Evolutionary conservation across 2,113 vertebrate genomes (phyloP).

Genomic region (Actinemys pallida): DNA sequence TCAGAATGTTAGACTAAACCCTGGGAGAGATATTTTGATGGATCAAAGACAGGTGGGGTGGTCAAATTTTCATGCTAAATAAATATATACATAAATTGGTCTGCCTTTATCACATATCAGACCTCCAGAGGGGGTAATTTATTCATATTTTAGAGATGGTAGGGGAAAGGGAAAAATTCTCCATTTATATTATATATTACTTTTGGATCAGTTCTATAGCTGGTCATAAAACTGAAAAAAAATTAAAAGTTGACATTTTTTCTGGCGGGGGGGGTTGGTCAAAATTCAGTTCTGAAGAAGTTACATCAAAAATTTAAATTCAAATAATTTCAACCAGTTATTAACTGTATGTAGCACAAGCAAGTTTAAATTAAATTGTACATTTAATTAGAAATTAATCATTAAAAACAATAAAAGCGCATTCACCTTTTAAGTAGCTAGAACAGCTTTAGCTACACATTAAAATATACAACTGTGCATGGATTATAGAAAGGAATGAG

Average conservation of each 20-base stretch:
- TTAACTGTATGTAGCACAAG: neutral
- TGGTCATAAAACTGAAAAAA: neutral
- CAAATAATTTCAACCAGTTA: accelerated
- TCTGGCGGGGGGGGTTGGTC: accelerated
- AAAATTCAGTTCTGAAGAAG: neutral
- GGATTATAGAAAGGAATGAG: neutral
- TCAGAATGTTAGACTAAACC: neutral
- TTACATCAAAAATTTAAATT: neutral
- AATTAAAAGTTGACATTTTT: neutral
- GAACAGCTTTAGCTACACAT: accelerated
- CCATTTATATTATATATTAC: neutral
- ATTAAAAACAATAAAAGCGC: accelerated
- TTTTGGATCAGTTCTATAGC: neutral
- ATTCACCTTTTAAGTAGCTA: accelerated
- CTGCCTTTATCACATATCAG: accelerated
- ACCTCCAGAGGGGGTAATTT: accelerated
- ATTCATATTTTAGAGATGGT: neutral
- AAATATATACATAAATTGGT: accelerated
- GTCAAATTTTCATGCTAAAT: neutral
- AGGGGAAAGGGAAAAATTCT: neutral
- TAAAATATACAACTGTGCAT: neutral
- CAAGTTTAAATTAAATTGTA: neutral
- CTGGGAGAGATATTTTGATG: neutral
- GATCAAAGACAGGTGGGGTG: neutral
- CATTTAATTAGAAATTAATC: too few species aligned